These are phyloP conservation scores for Montipora efflorescens DNA, from an alignment of 64 coral and sea anemone genomes.

Conservation along the genomic window DNA sequence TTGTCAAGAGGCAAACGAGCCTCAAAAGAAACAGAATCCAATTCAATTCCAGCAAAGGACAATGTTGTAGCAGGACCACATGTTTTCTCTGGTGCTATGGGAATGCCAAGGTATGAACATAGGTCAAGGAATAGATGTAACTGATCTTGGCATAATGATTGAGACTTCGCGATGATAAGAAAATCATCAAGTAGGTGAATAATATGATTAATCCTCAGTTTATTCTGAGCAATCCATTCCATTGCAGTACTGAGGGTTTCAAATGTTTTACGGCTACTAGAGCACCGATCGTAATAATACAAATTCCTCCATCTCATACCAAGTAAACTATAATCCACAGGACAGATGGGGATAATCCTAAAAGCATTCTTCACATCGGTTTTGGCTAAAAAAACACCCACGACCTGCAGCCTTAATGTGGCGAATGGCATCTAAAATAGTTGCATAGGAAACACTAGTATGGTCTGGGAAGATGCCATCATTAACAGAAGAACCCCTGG, in stretches of 20 bases:
- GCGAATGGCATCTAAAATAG: not conserved
- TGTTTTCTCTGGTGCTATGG: too few species aligned
- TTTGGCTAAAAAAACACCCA: constrained; percentile 8
- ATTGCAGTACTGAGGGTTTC: constrained; percentile 36
- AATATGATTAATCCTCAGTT: not conserved
- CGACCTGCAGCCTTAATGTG: not conserved
- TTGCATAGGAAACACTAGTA: not conserved
- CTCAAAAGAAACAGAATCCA: too few species aligned
- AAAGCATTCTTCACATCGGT: not conserved
- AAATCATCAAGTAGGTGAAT: constrained; percentile 42
- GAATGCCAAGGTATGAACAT: too few species aligned
- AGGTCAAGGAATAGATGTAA: not conserved
- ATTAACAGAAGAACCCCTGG: not conserved
- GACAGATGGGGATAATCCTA: constrained; percentile 19
- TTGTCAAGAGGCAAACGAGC: too few species aligned
- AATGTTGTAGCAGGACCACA: too few species aligned
- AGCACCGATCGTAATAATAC: constrained; percentile 18
- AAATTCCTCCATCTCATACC: constrained; percentile 3
- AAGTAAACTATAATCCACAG: constrained; percentile 1
- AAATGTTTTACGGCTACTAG: not conserved
- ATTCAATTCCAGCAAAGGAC: too few species aligned
- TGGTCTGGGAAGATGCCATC: not conserved
- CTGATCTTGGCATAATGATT: not conserved
- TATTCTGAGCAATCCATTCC: constrained; percentile 25
- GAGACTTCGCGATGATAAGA: constrained; percentile 1